These are phyloP conservation scores for Tenebrosternarchus preto DNA, from an alignment of 2,113 vertebrate genomes.

Conservation along the genomic window DNA sequence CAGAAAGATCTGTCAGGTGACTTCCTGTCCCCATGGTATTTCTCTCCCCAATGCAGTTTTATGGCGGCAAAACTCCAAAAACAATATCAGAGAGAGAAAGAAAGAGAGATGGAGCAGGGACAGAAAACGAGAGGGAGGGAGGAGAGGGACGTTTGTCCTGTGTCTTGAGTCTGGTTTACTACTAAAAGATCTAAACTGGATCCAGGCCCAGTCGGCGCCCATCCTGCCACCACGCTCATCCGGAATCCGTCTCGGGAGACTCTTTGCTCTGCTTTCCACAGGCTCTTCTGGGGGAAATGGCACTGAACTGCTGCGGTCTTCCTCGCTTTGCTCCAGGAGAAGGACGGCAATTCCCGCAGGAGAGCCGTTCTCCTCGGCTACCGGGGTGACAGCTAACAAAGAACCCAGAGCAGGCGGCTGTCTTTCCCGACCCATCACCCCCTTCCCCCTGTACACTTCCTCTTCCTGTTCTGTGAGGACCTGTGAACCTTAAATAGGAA, in stretches of 20 bases:
- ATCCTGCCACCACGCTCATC: conserved; percentile 41
- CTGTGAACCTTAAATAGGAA: background rate
- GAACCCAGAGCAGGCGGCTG: background rate
- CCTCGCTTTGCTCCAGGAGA: no score
- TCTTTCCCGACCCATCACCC: no score
- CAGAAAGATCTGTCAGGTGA: conserved; percentile 29
- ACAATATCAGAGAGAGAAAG: background rate
- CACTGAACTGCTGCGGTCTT: no score
- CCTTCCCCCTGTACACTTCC: background rate
- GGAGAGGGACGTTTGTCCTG: conserved; percentile 21
- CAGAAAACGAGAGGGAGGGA: conserved; percentile 31
- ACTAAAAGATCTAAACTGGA: conserved; percentile 51
- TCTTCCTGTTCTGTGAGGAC: background rate
- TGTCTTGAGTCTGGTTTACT: conserved; percentile 48
- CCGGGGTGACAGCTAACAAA: no score
- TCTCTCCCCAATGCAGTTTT: background rate
- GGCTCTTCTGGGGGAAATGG: background rate
- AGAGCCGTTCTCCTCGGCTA: background rate
- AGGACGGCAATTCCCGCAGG: background rate
- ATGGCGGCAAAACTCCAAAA: background rate
- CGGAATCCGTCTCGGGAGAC: conserved; percentile 47
- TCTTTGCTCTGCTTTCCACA: background rate
- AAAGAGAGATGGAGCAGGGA: background rate
- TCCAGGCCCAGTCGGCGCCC: conserved; percentile 49
- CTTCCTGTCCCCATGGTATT: conserved; percentile 19